Percentiles rank a stretch among this genome's conserved stretches.
These are phyloP conservation scores for Saccostrea glomerata DNA, from an alignment of 1,140 invertebrate genomes.

Conservation along the genomic window DNA sequence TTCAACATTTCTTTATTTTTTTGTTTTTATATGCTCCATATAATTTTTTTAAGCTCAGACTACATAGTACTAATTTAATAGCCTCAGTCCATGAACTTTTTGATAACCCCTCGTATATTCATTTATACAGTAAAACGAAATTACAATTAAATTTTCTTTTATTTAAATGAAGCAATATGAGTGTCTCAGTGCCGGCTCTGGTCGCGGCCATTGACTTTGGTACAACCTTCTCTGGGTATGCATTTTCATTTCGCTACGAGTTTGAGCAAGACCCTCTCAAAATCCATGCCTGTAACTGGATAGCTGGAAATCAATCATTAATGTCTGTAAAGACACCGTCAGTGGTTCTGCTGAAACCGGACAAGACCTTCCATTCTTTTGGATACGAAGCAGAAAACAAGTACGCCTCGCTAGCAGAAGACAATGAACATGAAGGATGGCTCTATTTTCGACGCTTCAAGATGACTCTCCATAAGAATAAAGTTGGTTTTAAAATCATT, in stretches of 20 bases:
- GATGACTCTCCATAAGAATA: conserved; percentile 81
- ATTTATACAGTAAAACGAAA: too few species aligned
- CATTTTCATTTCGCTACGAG: conserved; percentile 81
- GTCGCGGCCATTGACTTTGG: conserved; percentile 84
- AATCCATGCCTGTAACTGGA: conserved; percentile 83
- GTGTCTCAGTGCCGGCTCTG: background rate
- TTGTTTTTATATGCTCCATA: too few species aligned
- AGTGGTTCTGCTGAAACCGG: conserved; percentile 80
- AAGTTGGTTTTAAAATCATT: conserved; percentile 70
- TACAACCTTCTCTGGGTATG: conserved; percentile 83
- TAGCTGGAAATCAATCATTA: conserved; percentile 82
- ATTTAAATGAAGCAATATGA: background rate
- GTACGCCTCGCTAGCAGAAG: conserved; percentile 81
- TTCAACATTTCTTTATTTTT: too few species aligned
- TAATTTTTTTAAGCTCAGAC: too few species aligned
- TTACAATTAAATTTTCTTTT: too few species aligned
- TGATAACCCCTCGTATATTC: too few species aligned
- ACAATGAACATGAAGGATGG: conserved; percentile 80
- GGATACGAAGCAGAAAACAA: conserved; percentile 81
- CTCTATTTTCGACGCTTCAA: conserved; percentile 84
- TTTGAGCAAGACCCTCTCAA: conserved; percentile 73
- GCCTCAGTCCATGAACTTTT: too few species aligned
- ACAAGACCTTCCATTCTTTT: conserved; percentile 82
- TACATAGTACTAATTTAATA: too few species aligned
- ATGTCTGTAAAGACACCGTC: conserved; percentile 83